These are phyloP conservation scores for Xestia rhomboidea DNA, from an alignment of 2,888 invertebrate species.

Conservation along the genomic window DNA sequence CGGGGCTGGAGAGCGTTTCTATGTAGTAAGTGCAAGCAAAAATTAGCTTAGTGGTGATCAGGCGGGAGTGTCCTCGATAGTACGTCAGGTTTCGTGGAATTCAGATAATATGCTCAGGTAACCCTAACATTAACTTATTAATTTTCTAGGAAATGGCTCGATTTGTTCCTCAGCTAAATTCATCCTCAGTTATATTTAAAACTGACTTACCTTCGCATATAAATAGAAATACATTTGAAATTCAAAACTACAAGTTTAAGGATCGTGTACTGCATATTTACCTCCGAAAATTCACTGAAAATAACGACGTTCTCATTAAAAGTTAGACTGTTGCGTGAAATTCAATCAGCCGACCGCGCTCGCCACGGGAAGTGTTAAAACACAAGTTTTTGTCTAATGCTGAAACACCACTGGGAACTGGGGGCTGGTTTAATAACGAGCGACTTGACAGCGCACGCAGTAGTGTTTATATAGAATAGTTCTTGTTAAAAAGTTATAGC, in stretches of 20 bases:
- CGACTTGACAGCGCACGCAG: not conserved
- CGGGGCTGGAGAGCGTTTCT: too few relatives aligned
- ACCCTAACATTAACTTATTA: not conserved
- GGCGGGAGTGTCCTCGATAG: too few relatives aligned
- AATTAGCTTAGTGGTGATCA: too few relatives aligned
- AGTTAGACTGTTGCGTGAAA: conserved; percentile 72
- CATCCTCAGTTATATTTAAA: not conserved
- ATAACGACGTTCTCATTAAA: conserved; percentile 76
- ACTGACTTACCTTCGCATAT: not conserved
- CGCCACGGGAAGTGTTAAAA: conserved; percentile 37
- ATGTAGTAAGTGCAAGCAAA: too few relatives aligned
- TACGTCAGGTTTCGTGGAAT: not conserved
- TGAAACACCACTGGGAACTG: not conserved
- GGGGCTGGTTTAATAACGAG: conserved; percentile 1
- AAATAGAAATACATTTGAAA: conserved; percentile 28
- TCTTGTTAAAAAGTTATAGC: not conserved
- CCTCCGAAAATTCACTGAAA: conserved; percentile 59
- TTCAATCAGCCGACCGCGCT: conserved; percentile 70
- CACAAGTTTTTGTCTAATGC: conserved; percentile 30
- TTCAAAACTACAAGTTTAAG: conserved; percentile 33
- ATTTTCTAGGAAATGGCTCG: not conserved
- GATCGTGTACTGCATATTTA: conserved; percentile 46
- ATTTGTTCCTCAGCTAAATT: not conserved
- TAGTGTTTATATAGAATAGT: not conserved
- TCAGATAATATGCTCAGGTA: not conserved